These are phyloP conservation scores for Leptinotarsa lineolata DNA, from an alignment of 1,140 invertebrate species.

Conservation along the genomic window DNA sequence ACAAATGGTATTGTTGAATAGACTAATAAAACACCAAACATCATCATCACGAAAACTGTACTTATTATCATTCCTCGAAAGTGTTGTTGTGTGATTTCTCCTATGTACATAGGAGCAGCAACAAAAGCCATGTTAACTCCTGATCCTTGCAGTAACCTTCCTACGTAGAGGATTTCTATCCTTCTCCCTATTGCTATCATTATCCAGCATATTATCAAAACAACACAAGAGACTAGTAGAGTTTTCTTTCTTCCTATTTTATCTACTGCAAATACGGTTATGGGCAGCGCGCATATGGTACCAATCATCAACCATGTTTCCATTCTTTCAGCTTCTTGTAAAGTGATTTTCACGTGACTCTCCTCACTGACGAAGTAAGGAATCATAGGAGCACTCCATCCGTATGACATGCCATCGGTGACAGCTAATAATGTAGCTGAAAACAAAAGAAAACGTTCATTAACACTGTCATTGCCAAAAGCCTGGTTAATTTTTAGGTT, in stretches of 20 bases:
- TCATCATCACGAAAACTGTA: conserved; percentile 48
- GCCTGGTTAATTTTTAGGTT: too few species aligned
- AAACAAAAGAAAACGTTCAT: too few species aligned
- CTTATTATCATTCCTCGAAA: conserved; percentile 47
- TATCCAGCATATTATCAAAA: conserved; percentile 67
- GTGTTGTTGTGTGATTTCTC: conserved; percentile 51
- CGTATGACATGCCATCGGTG: conserved; percentile 55
- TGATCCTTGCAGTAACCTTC: conserved; percentile 52
- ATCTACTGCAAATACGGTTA: conserved; percentile 61
- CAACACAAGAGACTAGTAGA: conserved; percentile 61
- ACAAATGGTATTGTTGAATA: conserved; percentile 38
- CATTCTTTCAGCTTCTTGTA: conserved; percentile 62
- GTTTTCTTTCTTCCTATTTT: conserved; percentile 66
- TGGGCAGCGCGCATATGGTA: conserved; percentile 63
- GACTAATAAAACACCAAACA: conserved; percentile 50
- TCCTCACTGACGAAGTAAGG: conserved; percentile 56
- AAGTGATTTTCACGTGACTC: conserved; percentile 48
- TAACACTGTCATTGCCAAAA: too few species aligned
- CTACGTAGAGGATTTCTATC: conserved; percentile 59
- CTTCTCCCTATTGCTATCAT: conserved; percentile 59
- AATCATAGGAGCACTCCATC: conserved; percentile 68
- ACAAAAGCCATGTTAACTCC: conserved; percentile 50
- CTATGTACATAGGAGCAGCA: conserved; percentile 50
- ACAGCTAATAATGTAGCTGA: conserved; percentile 43
- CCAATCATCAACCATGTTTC: conserved; percentile 66